Evolutionary conservation across 92 coral and sea anemone genomes (phyloP), one percentile per base, ranked within the genome.

Genomic region (Heteractis magnifica): DNA sequence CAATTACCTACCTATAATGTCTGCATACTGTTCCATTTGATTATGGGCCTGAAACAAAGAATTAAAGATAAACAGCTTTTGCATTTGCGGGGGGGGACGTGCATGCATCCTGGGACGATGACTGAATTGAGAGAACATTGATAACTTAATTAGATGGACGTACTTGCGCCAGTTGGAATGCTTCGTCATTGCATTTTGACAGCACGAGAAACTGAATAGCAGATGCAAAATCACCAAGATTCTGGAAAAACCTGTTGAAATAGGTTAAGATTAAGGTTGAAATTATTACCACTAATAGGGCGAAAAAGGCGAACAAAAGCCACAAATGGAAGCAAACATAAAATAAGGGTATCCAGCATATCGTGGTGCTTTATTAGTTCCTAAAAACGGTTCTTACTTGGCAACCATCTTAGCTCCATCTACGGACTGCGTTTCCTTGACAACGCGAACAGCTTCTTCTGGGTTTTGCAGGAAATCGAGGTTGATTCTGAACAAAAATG

Each of bases 331-430:
- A 59, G 20, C 65, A 59, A 15, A 6, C 65, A 59, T 5, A 15
- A 59, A 62, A 62, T 62, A 62, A 0, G 70, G 26, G 44, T 34
- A 34, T 34, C 3, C 44, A 34, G 44, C 44, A 34, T 34, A 34
- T 34, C 3, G 44, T 65, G 6, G n/a, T 19, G n/a, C 3, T 64
- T 5, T 64, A 64, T 2, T 64, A 4, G 10, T 5, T 20, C 8
- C 6, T 68, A 6, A 23, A 62, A 51, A 41, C 1, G 14, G 11
- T 49, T 2, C 97, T 75, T 58, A 93, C 95, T 89, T 94, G 70
- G 99, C 99, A 72, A 97, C 99, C 99, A 97, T 97, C 88, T 97
- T 97, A 26, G 99, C 99, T 76, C 99, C 99, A 76, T 97, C 99
- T 10, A 94, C 92, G 58, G 99, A 97, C 68, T 92, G 97, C 6